A percentile compares a stretch with the other conserved stretches of the same genome.
Conservation (phyloP, 2,888 invertebrate species). For the Globia sparganii region DNA sequence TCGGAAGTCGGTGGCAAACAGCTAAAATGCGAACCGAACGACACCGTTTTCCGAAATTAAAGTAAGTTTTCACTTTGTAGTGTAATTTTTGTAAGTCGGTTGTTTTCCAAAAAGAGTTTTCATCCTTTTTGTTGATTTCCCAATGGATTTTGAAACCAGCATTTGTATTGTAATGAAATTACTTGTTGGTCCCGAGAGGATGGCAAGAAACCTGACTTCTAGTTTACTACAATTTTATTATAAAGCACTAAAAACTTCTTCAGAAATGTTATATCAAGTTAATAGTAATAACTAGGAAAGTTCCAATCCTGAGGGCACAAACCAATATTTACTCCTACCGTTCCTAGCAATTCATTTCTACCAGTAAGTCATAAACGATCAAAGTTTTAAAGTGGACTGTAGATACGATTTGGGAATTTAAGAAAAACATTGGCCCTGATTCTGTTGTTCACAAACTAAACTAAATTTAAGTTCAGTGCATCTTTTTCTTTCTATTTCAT, state of each 20-base stretch:
- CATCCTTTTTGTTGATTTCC: not conserved
- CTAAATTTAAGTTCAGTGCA: no score
- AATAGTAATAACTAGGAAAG: conserved; percentile 18
- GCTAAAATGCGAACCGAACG: no score
- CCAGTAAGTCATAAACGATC: not conserved
- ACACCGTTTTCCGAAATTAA: no score
- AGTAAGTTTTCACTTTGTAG: no score
- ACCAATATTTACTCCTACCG: conserved; percentile 4
- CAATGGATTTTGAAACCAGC: not conserved
- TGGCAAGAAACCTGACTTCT: not conserved
- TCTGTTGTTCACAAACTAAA: no score
- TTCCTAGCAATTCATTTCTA: conserved; percentile 20
- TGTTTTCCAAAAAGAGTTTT: no score
- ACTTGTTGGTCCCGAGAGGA: not conserved
- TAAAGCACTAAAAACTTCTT: conserved; percentile 4
- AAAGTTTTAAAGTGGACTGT: conserved; percentile 26
- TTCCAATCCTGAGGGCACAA: not conserved
- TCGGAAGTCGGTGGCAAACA: no score
- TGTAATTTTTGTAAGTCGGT: no score
- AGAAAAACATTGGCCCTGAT: no score
- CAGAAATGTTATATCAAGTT: not conserved
- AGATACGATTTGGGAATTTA: conserved; percentile 17
- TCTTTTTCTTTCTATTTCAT: no score
- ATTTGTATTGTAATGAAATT: conserved; percentile 12
- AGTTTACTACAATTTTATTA: not conserved